Evolutionary conservation across 2,113 vertebrate species (phyloP).

Genomic region (Phainopepla nitens): DNA sequence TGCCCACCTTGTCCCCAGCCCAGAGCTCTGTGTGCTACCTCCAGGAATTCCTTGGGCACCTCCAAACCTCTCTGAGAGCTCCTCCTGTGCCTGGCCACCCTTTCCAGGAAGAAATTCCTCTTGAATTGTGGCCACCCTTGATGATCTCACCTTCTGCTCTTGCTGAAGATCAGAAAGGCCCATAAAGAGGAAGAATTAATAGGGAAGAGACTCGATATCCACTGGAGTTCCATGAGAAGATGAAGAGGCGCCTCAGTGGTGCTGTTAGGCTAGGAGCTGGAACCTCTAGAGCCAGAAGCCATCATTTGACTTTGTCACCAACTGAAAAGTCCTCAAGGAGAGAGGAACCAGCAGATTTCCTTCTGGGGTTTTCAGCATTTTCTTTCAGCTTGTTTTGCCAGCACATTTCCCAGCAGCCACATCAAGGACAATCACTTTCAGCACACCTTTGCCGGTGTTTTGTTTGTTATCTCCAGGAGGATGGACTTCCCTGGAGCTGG

Average conservation of each 20-base stretch:
- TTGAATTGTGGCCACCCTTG: not conserved
- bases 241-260: not conserved
- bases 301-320: fast-evolving
- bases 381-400: not conserved
- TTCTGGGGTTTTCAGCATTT: not conserved
- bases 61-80: not conserved
- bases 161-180: not conserved
- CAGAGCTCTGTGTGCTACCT: not conserved
- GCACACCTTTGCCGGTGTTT: fast-evolving
- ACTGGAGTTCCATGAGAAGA: fast-evolving
- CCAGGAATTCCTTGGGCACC: not conserved
- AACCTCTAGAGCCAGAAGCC: not conserved
- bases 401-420: not conserved
- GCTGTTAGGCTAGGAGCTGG: not conserved
- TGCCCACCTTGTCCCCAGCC: not conserved
- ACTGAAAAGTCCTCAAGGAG: not conserved
- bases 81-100: not conserved
- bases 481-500: not conserved
- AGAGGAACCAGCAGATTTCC: not conserved
- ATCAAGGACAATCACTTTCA: fast-evolving
- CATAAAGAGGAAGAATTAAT: not conserved
- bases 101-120: not conserved
- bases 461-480: not conserved
- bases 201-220: not conserved
- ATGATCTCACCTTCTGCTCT: not conserved